Conservation (phyloP, 1,140 invertebrate species). For the Lethocerus indicus region DNA sequence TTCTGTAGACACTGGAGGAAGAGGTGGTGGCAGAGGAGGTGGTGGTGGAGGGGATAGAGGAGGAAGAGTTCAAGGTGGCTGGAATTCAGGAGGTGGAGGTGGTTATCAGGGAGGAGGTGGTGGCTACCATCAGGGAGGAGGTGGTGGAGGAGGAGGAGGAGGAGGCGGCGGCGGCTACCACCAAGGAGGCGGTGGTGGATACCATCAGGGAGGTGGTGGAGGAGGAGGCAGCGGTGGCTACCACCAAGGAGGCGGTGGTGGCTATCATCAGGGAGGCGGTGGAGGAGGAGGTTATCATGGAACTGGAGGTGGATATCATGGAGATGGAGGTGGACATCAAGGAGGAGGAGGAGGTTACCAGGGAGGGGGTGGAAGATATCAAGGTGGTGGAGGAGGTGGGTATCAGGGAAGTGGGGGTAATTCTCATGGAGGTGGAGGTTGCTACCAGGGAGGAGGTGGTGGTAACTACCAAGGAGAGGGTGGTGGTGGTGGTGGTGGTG, state of each 20-base stretch:
- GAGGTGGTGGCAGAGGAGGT: slow-evolving; percentile 14
- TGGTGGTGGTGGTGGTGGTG: slow-evolving; percentile 7
- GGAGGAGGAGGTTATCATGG: slow-evolving; percentile 16
- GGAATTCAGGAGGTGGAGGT: too few relatives aligned
- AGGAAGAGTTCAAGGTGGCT: slow-evolving; percentile 1
- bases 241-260: slow-evolving; percentile 9
- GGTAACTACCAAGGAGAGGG: slow-evolving; percentile 15
- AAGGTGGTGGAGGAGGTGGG: slow-evolving; percentile 2
- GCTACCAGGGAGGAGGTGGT: slow-evolving; percentile 15
- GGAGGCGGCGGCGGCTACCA: slow-evolving; percentile 14
- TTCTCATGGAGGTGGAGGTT: slow-evolving; percentile 5
- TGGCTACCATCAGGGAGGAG: too few relatives aligned
- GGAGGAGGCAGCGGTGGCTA: slow-evolving; percentile 16
- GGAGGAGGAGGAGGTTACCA: slow-evolving; percentile 11
- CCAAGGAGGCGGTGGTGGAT: slow-evolving; percentile 10
- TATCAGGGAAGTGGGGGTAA: slow-evolving; percentile 7
- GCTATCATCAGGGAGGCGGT: slow-evolving; percentile 15
- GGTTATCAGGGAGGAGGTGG: slow-evolving; percentile 1
- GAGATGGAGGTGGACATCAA: not conserved
- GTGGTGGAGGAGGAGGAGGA: slow-evolving; percentile 17
- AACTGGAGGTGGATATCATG: slow-evolving; percentile 8
- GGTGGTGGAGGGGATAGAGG: slow-evolving; percentile 13
- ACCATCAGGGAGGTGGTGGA: slow-evolving; percentile 16
- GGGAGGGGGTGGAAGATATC: slow-evolving; percentile 6
- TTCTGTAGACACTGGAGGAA: slow-evolving; percentile 13